phyloP scores from a whole-genome alignment of 2,888 invertebrate species.

The Aplocera efformata region DNA sequence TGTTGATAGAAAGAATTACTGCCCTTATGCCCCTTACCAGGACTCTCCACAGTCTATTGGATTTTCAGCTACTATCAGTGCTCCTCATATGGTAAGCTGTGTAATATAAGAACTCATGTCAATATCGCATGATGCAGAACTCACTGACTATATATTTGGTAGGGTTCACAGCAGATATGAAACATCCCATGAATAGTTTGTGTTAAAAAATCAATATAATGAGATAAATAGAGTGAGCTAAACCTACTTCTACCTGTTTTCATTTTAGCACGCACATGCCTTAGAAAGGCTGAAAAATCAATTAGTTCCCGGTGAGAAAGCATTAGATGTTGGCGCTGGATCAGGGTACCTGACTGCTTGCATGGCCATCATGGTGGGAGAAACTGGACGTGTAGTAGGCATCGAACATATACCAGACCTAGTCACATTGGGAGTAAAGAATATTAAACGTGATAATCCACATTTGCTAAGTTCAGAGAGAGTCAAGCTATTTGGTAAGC shows the following conservation, averaged over 20 bases:
- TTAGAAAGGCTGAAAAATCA: slow-evolving; percentile 91
- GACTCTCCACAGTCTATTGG: slow-evolving; percentile 97
- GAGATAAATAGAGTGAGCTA: no score
- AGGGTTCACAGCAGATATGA: no score
- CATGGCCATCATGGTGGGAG: slow-evolving; percentile 91
- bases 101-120: neutral
- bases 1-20: slow-evolving; percentile 92
- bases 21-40: slow-evolving; percentile 88
- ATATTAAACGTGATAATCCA: slow-evolving; percentile 87
- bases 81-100: slow-evolving; percentile 93
- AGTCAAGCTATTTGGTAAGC: slow-evolving; percentile 85
- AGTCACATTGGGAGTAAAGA: slow-evolving; percentile 86
- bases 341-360: slow-evolving; percentile 96
- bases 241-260: neutral
- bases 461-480: slow-evolving; percentile 84
- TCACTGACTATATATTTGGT: no score
- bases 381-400: slow-evolving; percentile 85
- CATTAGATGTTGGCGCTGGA: slow-evolving; percentile 96
- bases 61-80: slow-evolving; percentile 96
- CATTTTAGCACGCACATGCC: slow-evolving; percentile 91
- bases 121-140: no score
- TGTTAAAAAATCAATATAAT: no score
- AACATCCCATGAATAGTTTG: no score
- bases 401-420: slow-evolving; percentile 95
- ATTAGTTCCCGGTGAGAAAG: slow-evolving; percentile 86